Conservation (phyloP, 1,140 invertebrate species). For the Temnothorax nylanderi region DNA sequence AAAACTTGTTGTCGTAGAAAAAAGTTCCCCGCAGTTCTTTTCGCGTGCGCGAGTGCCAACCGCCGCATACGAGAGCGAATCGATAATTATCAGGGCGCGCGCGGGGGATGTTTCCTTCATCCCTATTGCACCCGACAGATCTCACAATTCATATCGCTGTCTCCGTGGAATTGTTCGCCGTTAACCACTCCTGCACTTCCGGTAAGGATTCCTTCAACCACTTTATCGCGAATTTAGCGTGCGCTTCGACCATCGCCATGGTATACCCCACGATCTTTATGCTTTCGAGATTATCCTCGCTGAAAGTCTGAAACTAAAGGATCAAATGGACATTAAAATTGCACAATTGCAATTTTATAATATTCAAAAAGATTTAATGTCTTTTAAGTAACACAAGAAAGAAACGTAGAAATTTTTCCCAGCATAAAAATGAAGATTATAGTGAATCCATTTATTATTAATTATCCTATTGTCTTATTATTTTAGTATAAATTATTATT, state of each 20-base stretch:
- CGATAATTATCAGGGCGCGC: not conserved
- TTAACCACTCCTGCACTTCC: constrained; percentile 68
- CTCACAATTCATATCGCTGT: constrained; percentile 6
- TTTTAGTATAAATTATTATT: not conserved
- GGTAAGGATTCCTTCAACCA: constrained; percentile 76
- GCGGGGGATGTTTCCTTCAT: not conserved
- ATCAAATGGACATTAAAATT: constrained; percentile 35
- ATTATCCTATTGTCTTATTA: not conserved
- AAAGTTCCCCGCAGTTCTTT: constrained; percentile 44
- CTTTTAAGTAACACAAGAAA: too few species aligned
- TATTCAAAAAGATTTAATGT: not conserved
- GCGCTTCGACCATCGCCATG: constrained; percentile 78
- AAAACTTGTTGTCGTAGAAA: constrained; percentile 84
- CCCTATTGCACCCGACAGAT: not conserved
- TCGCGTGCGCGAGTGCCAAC: not conserved
- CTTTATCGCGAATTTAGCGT: constrained; percentile 76
- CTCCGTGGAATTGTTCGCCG: constrained; percentile 41
- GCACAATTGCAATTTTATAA: constrained; percentile 17
- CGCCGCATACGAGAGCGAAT: constrained; percentile 4
- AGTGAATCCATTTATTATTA: not conserved
- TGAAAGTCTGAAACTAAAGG: constrained; percentile 80
- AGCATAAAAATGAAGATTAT: not conserved
- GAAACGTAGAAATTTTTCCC: not conserved
- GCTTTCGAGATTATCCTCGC: constrained; percentile 78
- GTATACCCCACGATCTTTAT: constrained; percentile 79